A percentile compares a stretch with the other conserved stretches of the same genome.
phyloP scores from a whole-genome alignment of 2,888 invertebrate genomes.

The Caenorhabditis sp. region DNA sequence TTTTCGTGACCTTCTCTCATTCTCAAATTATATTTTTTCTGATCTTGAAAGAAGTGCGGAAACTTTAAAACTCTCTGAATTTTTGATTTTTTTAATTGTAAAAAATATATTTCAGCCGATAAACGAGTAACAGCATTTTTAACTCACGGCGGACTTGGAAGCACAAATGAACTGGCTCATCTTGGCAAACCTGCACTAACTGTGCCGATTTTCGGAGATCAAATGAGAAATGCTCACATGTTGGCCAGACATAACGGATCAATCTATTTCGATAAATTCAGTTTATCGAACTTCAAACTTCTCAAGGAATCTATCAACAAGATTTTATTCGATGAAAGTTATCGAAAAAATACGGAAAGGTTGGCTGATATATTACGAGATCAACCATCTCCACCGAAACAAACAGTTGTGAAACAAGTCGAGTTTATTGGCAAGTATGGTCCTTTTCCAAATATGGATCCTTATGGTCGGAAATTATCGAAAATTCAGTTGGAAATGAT shows the following conservation, averaged over 20 bases:
- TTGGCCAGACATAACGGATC: conserved; percentile 25
- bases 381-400: conserved; percentile 22
- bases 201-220: conserved; percentile 46
- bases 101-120: conserved; percentile 25
- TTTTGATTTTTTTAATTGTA: conserved; percentile 9
- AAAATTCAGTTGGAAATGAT: background rate
- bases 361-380: conserved; percentile 13
- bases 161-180: conserved; percentile 31
- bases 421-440: conserved; percentile 32
- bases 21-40: too few relatives aligned
- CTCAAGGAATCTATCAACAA: conserved; percentile 13
- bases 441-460: conserved; percentile 24
- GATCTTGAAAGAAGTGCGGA: too few relatives aligned
- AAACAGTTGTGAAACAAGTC: conserved; percentile 17
- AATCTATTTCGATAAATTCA: conserved; percentile 31
- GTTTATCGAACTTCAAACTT: conserved; percentile 17
- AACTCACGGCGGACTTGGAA: conserved; percentile 34
- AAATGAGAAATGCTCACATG: conserved; percentile 38
- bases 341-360: conserved; percentile 7
- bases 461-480: conserved; percentile 1
- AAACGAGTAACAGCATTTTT: conserved; percentile 20
- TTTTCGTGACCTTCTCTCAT: too few relatives aligned
- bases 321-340: conserved; percentile 14
- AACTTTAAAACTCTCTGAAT: background rate
- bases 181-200: conserved; percentile 27